phyloP scores from a whole-genome alignment of 2,797 vertebrate genomes.

The Enteromius anoplus region DNA sequence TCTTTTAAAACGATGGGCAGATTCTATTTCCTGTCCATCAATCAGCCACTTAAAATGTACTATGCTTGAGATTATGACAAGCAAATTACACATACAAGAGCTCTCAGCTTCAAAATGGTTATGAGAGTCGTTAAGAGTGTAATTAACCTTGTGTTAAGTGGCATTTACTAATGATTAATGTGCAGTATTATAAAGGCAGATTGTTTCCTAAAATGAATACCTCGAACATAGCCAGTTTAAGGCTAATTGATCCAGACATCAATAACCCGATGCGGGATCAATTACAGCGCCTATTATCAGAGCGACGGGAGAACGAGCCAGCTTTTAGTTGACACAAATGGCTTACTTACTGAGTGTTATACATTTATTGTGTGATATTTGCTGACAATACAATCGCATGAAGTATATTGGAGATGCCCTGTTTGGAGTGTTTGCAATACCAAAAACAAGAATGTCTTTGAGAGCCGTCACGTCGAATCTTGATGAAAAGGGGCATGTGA shows the following conservation, averaged over 20 bases:
- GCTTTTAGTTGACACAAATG: conserved; percentile 41
- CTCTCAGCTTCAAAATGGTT: conserved; percentile 63
- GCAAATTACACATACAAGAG: conserved; percentile 65
- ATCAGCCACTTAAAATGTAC: conserved; percentile 67
- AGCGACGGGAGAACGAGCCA: conserved; percentile 11
- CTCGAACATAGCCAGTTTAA: conserved; percentile 55
- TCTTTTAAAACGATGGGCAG: conserved; percentile 65
- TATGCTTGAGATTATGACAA: conserved; percentile 64
- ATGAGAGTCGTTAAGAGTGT: conserved; percentile 65
- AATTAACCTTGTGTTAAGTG: conserved; percentile 68
- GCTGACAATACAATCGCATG: conserved; percentile 9
- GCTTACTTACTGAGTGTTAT: conserved; percentile 26
- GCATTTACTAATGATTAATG: conserved; percentile 67
- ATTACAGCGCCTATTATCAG: conserved; percentile 30
- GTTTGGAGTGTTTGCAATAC: neutral
- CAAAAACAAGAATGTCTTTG: conserved; percentile 18
- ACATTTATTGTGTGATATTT: conserved; percentile 4
- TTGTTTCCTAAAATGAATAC: conserved; percentile 64
- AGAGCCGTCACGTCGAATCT: conserved; percentile 40
- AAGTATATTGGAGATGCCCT: neutral
- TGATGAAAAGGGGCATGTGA: conserved; percentile 46
- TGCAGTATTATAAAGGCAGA: conserved; percentile 63
- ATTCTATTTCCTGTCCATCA: conserved; percentile 67
- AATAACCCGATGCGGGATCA: conserved; percentile 48
- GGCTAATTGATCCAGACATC: conserved; percentile 55